phyloP scores from a whole-genome alignment of 2,113 vertebrate genomes.

The Hoplias malabaricus region DNA sequence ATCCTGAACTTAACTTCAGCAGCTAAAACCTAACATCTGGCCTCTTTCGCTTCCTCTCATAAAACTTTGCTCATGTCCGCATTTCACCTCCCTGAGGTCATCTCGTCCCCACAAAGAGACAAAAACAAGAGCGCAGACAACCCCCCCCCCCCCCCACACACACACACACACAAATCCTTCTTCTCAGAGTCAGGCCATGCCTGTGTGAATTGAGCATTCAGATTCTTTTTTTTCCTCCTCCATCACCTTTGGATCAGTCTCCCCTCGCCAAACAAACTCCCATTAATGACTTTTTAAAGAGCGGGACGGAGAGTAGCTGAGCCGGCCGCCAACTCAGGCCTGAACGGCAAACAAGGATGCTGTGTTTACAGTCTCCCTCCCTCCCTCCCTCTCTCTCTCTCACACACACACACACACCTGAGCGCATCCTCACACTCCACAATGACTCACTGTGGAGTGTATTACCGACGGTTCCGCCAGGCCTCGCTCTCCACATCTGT shows the following conservation, averaged over 20 bases:
- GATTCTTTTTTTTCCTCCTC: background rate
- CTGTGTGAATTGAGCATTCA: slow-evolving; percentile 39
- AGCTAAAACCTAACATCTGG: too few relatives aligned
- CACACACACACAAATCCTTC: slow-evolving; percentile 51
- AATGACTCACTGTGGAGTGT: slow-evolving; percentile 59
- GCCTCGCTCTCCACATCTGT: slow-evolving; percentile 71
- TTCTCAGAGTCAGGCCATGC: slow-evolving; percentile 18
- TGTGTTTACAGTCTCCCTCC: slow-evolving; percentile 41
- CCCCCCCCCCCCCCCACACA: too few relatives aligned
- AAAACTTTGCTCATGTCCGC: too few relatives aligned
- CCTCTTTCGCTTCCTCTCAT: too few relatives aligned
- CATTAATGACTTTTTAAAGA: slow-evolving; percentile 40
- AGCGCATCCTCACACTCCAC: slow-evolving; percentile 43
- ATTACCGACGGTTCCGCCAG: slow-evolving; percentile 64
- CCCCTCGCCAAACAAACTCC: slow-evolving; percentile 44
- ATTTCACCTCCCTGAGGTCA: too few relatives aligned
- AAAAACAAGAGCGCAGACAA: slow-evolving; percentile 34
- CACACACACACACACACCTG: slow-evolving; percentile 46
- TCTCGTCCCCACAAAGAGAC: background rate
- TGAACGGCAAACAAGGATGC: slow-evolving; percentile 35
- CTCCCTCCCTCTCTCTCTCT: slow-evolving; percentile 39
- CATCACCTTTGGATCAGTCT: slow-evolving; percentile 33
- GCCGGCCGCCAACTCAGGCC: slow-evolving; percentile 17
- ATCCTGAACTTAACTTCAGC: too few relatives aligned
- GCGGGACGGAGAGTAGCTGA: slow-evolving; percentile 8